These are phyloP conservation scores for Eustalomyia histrio DNA, from an alignment of 2,888 invertebrate genomes.

Conservation along the genomic window DNA sequence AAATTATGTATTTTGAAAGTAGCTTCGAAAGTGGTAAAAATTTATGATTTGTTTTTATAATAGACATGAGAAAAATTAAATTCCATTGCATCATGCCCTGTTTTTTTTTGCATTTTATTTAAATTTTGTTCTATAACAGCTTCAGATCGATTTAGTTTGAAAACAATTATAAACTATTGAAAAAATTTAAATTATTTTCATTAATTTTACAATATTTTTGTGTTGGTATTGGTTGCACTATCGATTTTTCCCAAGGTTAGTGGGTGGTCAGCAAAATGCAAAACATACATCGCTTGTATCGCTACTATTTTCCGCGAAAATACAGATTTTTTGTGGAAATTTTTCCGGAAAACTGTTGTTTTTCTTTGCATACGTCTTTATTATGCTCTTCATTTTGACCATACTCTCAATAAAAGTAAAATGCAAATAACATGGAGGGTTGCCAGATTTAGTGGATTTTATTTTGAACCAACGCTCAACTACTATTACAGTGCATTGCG, in stretches of 20 bases:
- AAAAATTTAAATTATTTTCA: neutral
- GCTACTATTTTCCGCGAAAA: conserved; percentile 56
- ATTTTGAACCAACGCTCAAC: too few species aligned
- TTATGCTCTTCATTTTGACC: conserved; percentile 38
- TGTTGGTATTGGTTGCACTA: conserved; percentile 70
- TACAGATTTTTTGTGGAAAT: conserved; percentile 25
- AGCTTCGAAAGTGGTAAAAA: neutral
- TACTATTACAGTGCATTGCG: too few species aligned
- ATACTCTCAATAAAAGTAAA: conserved; percentile 36
- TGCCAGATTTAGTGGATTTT: conserved; percentile 30
- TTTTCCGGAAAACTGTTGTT: conserved; percentile 52
- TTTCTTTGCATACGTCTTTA: conserved; percentile 34
- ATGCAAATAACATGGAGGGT: conserved; percentile 28
- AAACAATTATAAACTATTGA: neutral
- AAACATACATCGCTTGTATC: conserved; percentile 41
- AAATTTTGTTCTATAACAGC: neutral
- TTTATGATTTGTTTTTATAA: neutral
- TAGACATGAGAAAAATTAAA: too few species aligned
- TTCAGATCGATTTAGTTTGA: neutral
- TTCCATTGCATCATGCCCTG: too few species aligned
- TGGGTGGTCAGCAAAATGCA: conserved; percentile 68
- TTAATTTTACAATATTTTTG: conserved; percentile 21
- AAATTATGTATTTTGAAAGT: neutral
- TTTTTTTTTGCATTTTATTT: neutral
- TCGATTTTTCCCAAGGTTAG: conserved; percentile 74